Percentiles rank a stretch among this genome's conserved stretches.
These are phyloP conservation scores for Stegodyphus dumicola DNA, from an alignment of 1,140 invertebrate genomes.

Conservation along the genomic window DNA sequence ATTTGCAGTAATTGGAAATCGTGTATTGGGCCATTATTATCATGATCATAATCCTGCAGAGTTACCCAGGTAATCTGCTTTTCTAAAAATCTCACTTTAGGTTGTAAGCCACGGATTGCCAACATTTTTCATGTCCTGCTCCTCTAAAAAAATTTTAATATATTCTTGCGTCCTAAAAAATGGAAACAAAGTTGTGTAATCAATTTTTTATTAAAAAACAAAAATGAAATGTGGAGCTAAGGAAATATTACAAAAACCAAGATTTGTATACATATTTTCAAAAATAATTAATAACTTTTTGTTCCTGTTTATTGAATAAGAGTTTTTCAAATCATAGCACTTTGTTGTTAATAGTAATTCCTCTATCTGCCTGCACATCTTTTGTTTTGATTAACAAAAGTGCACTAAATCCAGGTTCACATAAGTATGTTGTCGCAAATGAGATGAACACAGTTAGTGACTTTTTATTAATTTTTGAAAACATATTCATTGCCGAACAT, in stretches of 20 bases:
- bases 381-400: too few relatives aligned
- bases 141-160: background rate
- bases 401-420: too few relatives aligned
- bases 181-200: background rate
- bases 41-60: background rate
- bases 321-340: too few relatives aligned
- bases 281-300: too few relatives aligned
- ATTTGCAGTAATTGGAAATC: slow-evolving; percentile 39
- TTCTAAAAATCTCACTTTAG: background rate
- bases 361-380: too few relatives aligned
- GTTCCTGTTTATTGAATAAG: too few relatives aligned
- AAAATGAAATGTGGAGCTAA: background rate
- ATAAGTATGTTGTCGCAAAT: too few relatives aligned
- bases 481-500: too few relatives aligned
- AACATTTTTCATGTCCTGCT: background rate
- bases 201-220: background rate
- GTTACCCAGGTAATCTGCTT: background rate
- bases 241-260: background rate
- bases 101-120: background rate
- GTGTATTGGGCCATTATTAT: slow-evolving; percentile 25
- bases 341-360: too few relatives aligned
- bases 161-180: background rate
- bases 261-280: too few relatives aligned
- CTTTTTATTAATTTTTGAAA: too few relatives aligned
- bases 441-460: too few relatives aligned